Evolutionary conservation across 2,113 vertebrate genomes (phyloP), one percentile per base, ranked within the genome.

Genomic region (Carollia perspicillata): DNA sequence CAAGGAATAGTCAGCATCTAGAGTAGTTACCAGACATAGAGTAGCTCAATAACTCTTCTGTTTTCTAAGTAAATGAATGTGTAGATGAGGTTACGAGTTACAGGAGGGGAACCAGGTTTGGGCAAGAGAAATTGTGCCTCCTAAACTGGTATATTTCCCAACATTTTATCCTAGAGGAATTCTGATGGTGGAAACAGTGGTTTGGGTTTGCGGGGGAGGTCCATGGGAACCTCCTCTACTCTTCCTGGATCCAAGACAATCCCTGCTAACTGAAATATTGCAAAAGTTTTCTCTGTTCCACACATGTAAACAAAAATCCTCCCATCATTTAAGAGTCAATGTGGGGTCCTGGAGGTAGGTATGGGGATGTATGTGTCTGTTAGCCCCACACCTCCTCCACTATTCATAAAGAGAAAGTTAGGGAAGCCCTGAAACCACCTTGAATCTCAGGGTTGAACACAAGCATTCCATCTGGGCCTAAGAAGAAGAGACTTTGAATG

Each of bases 131-230:
- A 33, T 65, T 68, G 42, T 65, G 47, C 83, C 30, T 89, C 20
- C 26, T 86, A 74, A 69, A 9, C 42, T 94, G 55, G 8, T 20
- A 33, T 22, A 37, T 84, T 92, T 71, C 23, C 37, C 51, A 72
- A 10, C 60, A 69, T 58, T 86, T 91, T 85, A 87, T 37, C 83
- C 93, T 75, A 78, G 75, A n/a, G 16, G 6, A 94, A 89, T 93
- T 96, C 26, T 88, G 72, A 66, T 28, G 16, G 11, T 60, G 58
- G 51, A 51, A 90, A 55, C 16, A 69, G 49, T 22, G 17, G 51
- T 69, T 95, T 42, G 22, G 8, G 53, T 18, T 53, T 53, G 6
- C 22, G 53, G 20, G 13, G 37, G 40, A 89, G n/a, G 5, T 72
- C 53, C 66, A 26, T 60, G 47, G 63, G 42, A 30, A 2, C 8